Percentiles rank a stretch among this genome's conserved stretches.
These are phyloP conservation scores for Coenonympha arcania DNA, from an alignment of 2,888 invertebrate species.

Conservation along the genomic window DNA sequence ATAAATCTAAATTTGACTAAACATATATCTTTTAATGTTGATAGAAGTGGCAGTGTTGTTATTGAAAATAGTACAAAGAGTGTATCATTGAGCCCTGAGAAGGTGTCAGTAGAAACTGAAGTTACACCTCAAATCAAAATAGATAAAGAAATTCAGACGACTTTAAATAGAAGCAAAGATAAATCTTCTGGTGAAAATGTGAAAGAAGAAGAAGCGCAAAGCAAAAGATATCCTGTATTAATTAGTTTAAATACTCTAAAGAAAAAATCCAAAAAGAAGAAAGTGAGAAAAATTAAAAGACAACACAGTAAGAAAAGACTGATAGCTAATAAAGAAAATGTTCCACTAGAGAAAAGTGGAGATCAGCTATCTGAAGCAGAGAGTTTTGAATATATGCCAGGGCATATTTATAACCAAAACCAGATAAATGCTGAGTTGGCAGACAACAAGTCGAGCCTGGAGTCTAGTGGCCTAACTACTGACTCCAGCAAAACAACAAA, in stretches of 20 bases:
- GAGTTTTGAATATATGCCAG: slow-evolving; percentile 79
- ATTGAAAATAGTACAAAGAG: slow-evolving; percentile 47
- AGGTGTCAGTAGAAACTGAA: slow-evolving; percentile 35
- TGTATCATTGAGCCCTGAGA: slow-evolving; percentile 46
- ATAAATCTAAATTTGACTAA: slow-evolving; percentile 65
- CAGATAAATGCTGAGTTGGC: slow-evolving; percentile 42
- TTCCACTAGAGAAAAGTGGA: slow-evolving; percentile 46
- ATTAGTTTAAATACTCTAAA: slow-evolving; percentile 55
- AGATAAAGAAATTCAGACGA: slow-evolving; percentile 63
- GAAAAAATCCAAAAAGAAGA: slow-evolving; percentile 45
- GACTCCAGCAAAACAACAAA: slow-evolving; percentile 61
- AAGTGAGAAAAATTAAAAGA: slow-evolving; percentile 37
- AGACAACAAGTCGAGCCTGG: slow-evolving; percentile 63
- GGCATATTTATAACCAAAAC: slow-evolving; percentile 74
- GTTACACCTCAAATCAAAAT: slow-evolving; percentile 33
- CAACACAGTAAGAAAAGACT: slow-evolving; percentile 38
- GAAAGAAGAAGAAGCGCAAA: slow-evolving; percentile 2
- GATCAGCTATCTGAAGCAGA: slow-evolving; percentile 74
- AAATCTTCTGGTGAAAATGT: slow-evolving; percentile 27
- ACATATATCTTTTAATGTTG: slow-evolving; percentile 66
- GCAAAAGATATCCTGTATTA: slow-evolving; percentile 48
- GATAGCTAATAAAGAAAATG: slow-evolving; percentile 35
- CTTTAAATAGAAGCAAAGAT: slow-evolving; percentile 38
- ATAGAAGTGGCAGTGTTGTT: slow-evolving; percentile 52
- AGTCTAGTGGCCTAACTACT: slow-evolving; percentile 59